phyloP scores from a whole-genome alignment of 2,113 vertebrate species.

The Gasterosteus aculeatus region DNA sequence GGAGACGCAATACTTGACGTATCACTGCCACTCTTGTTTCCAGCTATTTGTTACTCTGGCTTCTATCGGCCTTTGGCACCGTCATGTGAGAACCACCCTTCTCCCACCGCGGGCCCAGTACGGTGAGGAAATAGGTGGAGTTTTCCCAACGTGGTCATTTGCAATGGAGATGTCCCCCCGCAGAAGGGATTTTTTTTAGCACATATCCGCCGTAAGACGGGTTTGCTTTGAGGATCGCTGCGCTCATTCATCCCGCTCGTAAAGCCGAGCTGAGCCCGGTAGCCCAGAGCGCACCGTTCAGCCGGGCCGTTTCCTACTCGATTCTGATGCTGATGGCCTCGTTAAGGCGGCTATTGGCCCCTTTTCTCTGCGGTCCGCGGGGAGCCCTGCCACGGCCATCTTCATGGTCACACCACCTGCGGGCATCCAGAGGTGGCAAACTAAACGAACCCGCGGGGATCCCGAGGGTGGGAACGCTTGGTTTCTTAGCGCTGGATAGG shows the following conservation, averaged over 20 bases:
- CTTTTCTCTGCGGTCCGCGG: conserved; percentile 71
- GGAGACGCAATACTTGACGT: background rate
- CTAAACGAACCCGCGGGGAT: conserved; percentile 78
- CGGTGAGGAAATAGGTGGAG: conserved; percentile 75
- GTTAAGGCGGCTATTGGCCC: conserved; percentile 73
- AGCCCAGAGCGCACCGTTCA: conserved; percentile 65
- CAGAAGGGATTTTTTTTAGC: conserved; percentile 49
- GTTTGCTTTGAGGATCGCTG: conserved; percentile 76
- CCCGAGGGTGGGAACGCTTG: conserved; percentile 44
- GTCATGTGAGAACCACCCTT: conserved; percentile 30
- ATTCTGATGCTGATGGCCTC: conserved; percentile 86
- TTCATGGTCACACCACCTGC: conserved; percentile 83
- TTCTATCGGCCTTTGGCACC: background rate
- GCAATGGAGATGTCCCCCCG: conserved; percentile 74
- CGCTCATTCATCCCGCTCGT: conserved; percentile 58
- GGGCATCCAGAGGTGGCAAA: conserved; percentile 81
- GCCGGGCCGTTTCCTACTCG: conserved; percentile 81
- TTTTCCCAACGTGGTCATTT: conserved; percentile 73
- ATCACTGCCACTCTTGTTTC: background rate
- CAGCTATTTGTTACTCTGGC: conserved; percentile 9
- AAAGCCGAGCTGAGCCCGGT: conserved; percentile 50
- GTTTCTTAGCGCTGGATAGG: conserved; percentile 67
- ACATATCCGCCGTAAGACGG: conserved; percentile 67
- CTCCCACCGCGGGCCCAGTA: conserved; percentile 29
- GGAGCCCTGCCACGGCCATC: conserved; percentile 78